Conservation (phyloP, 1,140 invertebrate genomes). For the Heliothis subflexa region DNA sequence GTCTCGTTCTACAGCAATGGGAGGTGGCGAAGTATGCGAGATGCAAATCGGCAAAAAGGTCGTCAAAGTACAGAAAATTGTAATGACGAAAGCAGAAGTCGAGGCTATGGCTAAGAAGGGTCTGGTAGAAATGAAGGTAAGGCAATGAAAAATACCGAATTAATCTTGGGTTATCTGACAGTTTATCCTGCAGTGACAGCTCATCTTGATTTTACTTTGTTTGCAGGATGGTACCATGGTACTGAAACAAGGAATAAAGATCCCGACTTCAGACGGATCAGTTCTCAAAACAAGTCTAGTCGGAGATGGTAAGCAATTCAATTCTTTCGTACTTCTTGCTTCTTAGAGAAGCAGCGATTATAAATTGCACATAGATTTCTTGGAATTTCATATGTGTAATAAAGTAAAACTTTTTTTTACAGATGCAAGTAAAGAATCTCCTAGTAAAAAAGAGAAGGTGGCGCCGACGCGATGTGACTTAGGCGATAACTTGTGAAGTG, state of each 20-base stretch:
- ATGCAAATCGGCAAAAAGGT: conserved; percentile 87
- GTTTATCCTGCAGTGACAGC: background rate
- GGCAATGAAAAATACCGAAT: no score
- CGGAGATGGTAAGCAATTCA: conserved; percentile 53
- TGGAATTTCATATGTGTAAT: background rate
- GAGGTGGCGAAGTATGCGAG: conserved; percentile 75
- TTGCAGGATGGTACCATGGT: conserved; percentile 84
- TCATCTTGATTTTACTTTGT: conserved; percentile 38
- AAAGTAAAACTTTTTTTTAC: conserved; percentile 47
- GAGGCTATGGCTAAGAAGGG: conserved; percentile 87
- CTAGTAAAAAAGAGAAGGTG: conserved; percentile 59
- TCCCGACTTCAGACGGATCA: conserved; percentile 64
- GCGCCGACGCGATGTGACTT: conserved; percentile 66
- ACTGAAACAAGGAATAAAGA: conserved; percentile 81
- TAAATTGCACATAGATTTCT: background rate
- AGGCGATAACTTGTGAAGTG: conserved; percentile 53
- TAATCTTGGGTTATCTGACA: background rate
- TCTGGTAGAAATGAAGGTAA: conserved; percentile 86
- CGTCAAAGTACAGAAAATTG: conserved; percentile 88
- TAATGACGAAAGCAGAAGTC: conserved; percentile 88
- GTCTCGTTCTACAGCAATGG: conserved; percentile 54
- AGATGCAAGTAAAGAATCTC: conserved; percentile 62
- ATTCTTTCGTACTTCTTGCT: background rate
- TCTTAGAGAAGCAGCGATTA: background rate
- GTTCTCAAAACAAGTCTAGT: conserved; percentile 61